These are phyloP conservation scores for Danio albolineatus DNA, from an alignment of 2,797 vertebrate species.

Conservation along the genomic window DNA sequence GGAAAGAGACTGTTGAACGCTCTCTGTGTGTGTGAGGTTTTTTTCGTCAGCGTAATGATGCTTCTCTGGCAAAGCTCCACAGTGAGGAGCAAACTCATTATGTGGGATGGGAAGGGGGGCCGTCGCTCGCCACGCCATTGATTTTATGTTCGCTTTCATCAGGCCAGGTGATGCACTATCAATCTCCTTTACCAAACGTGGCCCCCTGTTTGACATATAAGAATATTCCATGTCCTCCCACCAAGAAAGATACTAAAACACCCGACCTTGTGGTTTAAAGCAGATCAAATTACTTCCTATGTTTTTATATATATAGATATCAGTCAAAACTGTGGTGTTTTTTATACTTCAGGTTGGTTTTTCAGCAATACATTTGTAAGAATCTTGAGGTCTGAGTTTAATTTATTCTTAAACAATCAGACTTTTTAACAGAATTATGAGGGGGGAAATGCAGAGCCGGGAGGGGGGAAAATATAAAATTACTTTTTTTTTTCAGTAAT, in stretches of 20 bases:
- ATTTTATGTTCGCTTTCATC: slow-evolving; percentile 54
- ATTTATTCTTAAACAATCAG: too few relatives aligned
- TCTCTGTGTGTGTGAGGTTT: slow-evolving; percentile 37
- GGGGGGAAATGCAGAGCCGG: too few relatives aligned
- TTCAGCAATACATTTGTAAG: too few relatives aligned
- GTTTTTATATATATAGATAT: too few relatives aligned
- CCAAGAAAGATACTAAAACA: slow-evolving; percentile 27
- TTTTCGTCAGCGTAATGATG: slow-evolving; percentile 44
- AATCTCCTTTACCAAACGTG: slow-evolving; percentile 41
- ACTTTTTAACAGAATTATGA: too few relatives aligned
- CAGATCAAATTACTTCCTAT: not conserved
- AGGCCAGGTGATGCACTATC: slow-evolving; percentile 45
- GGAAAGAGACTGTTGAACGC: slow-evolving; percentile 39
- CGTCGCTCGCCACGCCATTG: slow-evolving; percentile 44
- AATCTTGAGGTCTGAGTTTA: too few relatives aligned
- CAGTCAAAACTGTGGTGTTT: too few relatives aligned
- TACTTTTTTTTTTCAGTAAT: too few relatives aligned
- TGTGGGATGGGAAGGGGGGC: slow-evolving; percentile 31
- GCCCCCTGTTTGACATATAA: slow-evolving; percentile 39
- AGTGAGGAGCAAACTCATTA: slow-evolving; percentile 51
- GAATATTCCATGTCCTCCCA: slow-evolving; percentile 25
- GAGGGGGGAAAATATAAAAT: too few relatives aligned
- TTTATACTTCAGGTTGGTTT: too few relatives aligned
- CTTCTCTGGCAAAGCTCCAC: slow-evolving; percentile 43
- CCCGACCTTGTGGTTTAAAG: slow-evolving; percentile 28